These are phyloP conservation scores for Perizoma flavofasciatum DNA, from an alignment of 2,888 invertebrate genomes.

Conservation along the genomic window DNA sequence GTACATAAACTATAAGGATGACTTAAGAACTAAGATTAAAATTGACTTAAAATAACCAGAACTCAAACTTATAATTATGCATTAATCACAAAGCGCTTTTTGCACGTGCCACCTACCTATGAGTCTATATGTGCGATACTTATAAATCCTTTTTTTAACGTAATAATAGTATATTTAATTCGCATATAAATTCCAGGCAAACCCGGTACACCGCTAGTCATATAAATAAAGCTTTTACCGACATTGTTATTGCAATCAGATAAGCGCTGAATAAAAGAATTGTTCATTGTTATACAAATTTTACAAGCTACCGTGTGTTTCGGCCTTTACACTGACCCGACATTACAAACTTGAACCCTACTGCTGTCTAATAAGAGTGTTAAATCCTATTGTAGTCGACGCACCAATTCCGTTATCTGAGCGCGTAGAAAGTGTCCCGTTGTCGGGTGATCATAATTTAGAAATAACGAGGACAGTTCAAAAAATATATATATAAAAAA, in stretches of 20 bases:
- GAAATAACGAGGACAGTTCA: conserved; percentile 33
- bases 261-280: conserved; percentile 28
- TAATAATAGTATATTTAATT: too few relatives aligned
- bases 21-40: too few relatives aligned
- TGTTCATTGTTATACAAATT: conserved; percentile 32
- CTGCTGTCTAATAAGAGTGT: conserved; percentile 44
- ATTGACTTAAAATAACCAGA: too few relatives aligned
- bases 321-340: conserved; percentile 33
- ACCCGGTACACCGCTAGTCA: conserved; percentile 26
- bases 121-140: too few relatives aligned
- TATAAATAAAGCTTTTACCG: conserved; percentile 21
- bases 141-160: too few relatives aligned
- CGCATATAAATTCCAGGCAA: conserved; percentile 5
- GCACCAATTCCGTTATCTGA: conserved; percentile 60
- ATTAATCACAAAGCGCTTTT: too few relatives aligned
- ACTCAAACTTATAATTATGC: too few relatives aligned
- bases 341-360: conserved; percentile 55
- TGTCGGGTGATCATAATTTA: conserved; percentile 50
- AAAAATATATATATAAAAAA: not conserved
- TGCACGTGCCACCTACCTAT: too few relatives aligned
- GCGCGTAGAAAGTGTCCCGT: conserved; percentile 74
- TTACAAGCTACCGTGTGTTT: conserved; percentile 30
- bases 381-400: conserved; percentile 47
- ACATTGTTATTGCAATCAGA: conserved; percentile 32
- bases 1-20: too few relatives aligned